Evolutionary conservation across 37 sponge, comb jelly and placozoan species (phyloP).

Genomic region (Haliclona indistincta): DNA sequence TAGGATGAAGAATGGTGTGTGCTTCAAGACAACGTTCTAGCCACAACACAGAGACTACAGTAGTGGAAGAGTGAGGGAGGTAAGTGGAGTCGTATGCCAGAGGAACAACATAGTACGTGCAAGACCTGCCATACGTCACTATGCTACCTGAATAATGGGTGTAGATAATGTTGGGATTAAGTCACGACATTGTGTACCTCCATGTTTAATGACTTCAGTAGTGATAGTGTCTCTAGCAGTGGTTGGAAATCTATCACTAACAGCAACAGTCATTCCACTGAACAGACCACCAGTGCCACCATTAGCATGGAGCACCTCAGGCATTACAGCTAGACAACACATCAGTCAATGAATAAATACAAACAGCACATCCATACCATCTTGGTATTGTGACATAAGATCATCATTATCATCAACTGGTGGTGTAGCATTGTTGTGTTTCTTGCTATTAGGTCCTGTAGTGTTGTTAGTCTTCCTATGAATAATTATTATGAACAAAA

Average conservation of each 20-base stretch:
- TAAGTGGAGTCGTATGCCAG: conserved; percentile 19
- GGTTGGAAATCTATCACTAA: conserved; percentile 7
- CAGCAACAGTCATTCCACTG: conserved; percentile 15
- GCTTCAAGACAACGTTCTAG: conserved; percentile 48
- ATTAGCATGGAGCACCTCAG: not conserved
- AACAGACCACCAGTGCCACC: conserved; percentile 15
- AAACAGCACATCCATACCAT: not conserved
- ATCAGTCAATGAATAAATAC: not conserved
- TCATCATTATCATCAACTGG: not conserved
- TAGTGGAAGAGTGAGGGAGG: not conserved
- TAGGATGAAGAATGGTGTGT: conserved; percentile 24
- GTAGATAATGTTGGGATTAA: not conserved
- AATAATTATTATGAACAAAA: not conserved
- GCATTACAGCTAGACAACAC: conserved; percentile 11
- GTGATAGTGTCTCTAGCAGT: not conserved
- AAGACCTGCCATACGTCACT: not conserved
- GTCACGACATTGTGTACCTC: not conserved
- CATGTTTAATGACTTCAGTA: not conserved
- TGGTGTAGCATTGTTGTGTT: not conserved
- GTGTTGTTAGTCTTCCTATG: not conserved
- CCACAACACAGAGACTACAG: conserved; percentile 6
- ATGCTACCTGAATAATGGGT: conserved; percentile 8
- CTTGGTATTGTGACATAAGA: not conserved
- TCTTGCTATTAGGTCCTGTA: not conserved
- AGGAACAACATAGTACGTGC: conserved; percentile 25